Conservation (phyloP, 2,113 vertebrate species). For the Vimba vimba region DNA sequence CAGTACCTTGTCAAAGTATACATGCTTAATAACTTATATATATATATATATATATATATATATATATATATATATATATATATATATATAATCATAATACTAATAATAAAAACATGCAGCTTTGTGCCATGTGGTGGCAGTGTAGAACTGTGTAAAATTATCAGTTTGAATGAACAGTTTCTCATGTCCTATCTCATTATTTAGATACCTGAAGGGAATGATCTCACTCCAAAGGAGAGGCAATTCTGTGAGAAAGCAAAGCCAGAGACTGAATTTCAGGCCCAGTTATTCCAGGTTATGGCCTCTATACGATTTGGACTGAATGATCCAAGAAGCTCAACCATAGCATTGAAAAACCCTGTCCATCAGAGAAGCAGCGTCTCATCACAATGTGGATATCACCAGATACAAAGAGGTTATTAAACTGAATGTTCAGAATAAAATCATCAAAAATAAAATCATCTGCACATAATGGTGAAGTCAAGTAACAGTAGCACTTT, state of each 20-base stretch:
- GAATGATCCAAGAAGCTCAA: background rate
- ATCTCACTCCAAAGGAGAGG: slow-evolving; percentile 36
- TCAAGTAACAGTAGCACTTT: background rate
- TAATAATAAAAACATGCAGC: background rate
- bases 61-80: too few relatives aligned
- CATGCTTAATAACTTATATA: background rate
- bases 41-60: too few relatives aligned
- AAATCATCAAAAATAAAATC: background rate
- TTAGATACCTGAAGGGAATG: slow-evolving; percentile 45
- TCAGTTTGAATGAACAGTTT: too few relatives aligned
- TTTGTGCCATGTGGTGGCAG: background rate
- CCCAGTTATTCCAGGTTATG: slow-evolving; percentile 34
- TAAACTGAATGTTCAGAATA: background rate
- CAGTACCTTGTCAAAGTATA: background rate
- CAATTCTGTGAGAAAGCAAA: slow-evolving; percentile 7
- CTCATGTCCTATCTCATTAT: background rate
- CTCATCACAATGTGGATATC: slow-evolving; percentile 11
- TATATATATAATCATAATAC: background rate
- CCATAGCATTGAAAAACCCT: background rate
- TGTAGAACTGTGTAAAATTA: background rate
- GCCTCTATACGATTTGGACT: slow-evolving; percentile 41
- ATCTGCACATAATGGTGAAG: background rate
- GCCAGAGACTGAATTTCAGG: slow-evolving; percentile 38
- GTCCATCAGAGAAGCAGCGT: background rate
- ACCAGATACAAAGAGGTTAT: background rate